These are phyloP conservation scores for Puntigrus tetrazona DNA, from an alignment of 2,113 vertebrate genomes.

Conservation along the genomic window DNA sequence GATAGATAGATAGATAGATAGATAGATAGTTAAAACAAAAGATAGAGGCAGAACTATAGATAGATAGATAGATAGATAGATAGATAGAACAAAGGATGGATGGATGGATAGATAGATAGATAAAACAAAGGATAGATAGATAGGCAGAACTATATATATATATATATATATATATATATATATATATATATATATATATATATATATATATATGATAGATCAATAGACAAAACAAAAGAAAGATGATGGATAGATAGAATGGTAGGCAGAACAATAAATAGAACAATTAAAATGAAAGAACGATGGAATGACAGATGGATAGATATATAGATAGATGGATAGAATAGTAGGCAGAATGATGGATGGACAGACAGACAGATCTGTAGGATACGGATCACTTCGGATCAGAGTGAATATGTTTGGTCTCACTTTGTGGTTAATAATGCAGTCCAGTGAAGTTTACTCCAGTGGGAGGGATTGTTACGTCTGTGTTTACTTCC, in stretches of 20 bases:
- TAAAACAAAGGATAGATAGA: not conserved
- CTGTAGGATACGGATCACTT: no score
- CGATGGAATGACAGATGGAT: not conserved
- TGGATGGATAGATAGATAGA: not conserved
- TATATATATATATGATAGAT: no score
- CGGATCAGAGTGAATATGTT: not conserved
- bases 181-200: no score
- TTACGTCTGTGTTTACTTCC: not conserved
- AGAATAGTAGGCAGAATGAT: no score
- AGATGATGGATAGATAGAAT: not conserved
- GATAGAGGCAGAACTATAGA: no score
- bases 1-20: no score
- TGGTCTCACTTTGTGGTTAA: not conserved
- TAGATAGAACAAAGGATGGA: not conserved
- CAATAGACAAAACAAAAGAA: accelerated
- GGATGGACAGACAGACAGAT: not conserved
- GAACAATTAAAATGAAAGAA: no score
- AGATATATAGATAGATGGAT: no score
- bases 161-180: no score
- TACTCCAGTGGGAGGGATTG: not conserved
- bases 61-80: not conserved
- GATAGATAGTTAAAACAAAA: no score
- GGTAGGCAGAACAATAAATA: no score
- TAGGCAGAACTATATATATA: no score
- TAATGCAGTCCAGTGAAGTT: not conserved